Evolutionary conservation across 1,140 invertebrate species (phyloP), one percentile per base, ranked within the genome.

Genomic region (Drosophila melanica): DNA sequence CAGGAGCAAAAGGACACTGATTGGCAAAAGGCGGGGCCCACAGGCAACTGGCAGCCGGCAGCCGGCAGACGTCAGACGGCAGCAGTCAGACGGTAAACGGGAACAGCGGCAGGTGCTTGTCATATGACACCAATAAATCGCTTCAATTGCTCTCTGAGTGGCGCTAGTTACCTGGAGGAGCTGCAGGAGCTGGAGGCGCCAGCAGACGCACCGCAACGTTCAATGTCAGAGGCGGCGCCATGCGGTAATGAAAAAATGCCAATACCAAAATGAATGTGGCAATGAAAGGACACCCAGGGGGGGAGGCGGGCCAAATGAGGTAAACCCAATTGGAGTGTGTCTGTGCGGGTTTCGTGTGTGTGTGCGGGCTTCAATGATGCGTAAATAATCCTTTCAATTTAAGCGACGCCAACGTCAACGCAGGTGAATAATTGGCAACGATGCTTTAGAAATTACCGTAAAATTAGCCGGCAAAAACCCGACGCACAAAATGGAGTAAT

Each of bases 41-140:
- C 62, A 65, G 63, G 58, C n/a, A 3, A 6, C 18, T 37, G 39
- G 18, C 37, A n/a, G 41, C 27, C 27, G 5, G 20, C 3, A 23
- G 27, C 6, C 33, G 0, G 16, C 20, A 35, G 57, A 44, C 30
- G 30, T 27, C 27, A 10, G 33, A 7, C 33, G 9, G 16, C 20
- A n/a, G n/a, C n/a, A n/a, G 30, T 27, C 27, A 10, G 33, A 7
- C 33, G 9, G 16, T 16, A 37, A 51, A 37, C 20, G 30, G 14
- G 39, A 18, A 39, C 47, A 33, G 67, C 53, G 48, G 75, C 68
- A 70, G 74, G 75, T 80, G 76, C 85, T 77, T 89, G 87, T 90
- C 82, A 90, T 90, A 90, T 90, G 87, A 90, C 87, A 90, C 87
- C 87, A 90, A 90, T 90, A 90, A 90, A 90, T 90, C 87, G 87